Base-by-base conservation (phyloP, 1,140 invertebrate genomes). In the Nomia melanderi region DNA sequence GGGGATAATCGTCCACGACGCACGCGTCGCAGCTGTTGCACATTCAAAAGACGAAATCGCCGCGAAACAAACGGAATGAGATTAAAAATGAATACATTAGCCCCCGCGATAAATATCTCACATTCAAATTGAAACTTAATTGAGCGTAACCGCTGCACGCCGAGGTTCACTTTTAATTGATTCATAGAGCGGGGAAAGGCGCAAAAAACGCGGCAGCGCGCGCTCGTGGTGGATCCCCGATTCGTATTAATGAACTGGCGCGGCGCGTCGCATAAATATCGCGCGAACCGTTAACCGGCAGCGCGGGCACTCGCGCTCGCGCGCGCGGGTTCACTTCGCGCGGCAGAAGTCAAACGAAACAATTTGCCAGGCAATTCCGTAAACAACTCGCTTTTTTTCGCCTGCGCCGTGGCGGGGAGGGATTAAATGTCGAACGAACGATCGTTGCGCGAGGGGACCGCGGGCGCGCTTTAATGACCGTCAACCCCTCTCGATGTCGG, bases 401-500 rank as follows among this genome's bases (percentile, higher is more conserved):
- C n/a, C n/a, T n/a, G n/a, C n/a, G n/a, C n/a, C n/a, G 33, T 3
- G 33, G 8, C 3, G 33, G 33, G 33, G 47, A 8, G 23, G 67
- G 71, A 82, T 82, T 73, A 74, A 78, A 82, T 56, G 63, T 78
- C 64, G 79, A 78, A 59, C 67, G 63, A 41, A 64, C 33, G 79
- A 81, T 56, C 59, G 39, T 39, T 47, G 63, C n/a, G 54, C 74
- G 73, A 59, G 50, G 41, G 65, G 66, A 74, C 80, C 78, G 81
- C 29, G 56, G n/a, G n/a, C 44, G 72, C 65, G 67, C 47, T 73
- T 81, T 80, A 84, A 83, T 76, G 83, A 75, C 70, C 83, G 82
- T 84, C 83, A 84, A 84, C 83, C 78, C 83, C 54, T 83, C 77
- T 81, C 81, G 78, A 83, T 83, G 83, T 80, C 78, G 60, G n/a